Conservation (phyloP, 1,140 invertebrate genomes). For the Eulimnadia texana region DNA sequence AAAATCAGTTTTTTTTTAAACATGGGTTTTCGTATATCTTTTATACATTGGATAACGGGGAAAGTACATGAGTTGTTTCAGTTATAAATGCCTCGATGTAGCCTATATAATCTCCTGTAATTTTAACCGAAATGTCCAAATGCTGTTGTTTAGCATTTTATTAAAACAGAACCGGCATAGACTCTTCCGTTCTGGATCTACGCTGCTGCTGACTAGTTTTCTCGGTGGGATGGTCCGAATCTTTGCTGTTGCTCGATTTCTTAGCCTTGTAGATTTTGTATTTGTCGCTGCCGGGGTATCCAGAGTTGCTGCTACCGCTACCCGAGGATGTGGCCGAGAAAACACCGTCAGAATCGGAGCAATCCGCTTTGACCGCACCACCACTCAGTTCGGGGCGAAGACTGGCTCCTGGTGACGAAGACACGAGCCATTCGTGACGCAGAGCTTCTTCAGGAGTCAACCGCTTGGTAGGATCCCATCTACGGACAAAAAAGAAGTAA, state of each 20-base stretch:
- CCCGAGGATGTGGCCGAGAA: slow-evolving; percentile 22
- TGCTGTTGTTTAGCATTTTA: no score
- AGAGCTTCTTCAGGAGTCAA: slow-evolving; percentile 82
- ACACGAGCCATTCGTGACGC: slow-evolving; percentile 54
- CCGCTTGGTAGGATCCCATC: slow-evolving; percentile 84
- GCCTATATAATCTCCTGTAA: no score
- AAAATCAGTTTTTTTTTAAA: no score
- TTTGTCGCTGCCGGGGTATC: slow-evolving; percentile 22
- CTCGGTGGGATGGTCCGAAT: slow-evolving; percentile 19
- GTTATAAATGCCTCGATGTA: no score
- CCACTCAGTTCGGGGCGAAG: slow-evolving; percentile 1
- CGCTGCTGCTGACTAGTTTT: slow-evolving; percentile 17
- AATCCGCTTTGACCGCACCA: neutral
- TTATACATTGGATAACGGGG: no score
- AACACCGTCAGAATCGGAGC: neutral
- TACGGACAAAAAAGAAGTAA: slow-evolving; percentile 28
- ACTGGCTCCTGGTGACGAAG: slow-evolving; percentile 23
- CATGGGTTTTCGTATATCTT: no score
- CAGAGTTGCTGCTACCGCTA: slow-evolving; percentile 22
- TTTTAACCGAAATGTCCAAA: no score
- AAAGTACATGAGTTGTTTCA: no score
- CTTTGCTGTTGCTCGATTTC: slow-evolving; percentile 22
- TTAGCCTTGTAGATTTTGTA: slow-evolving; percentile 30
- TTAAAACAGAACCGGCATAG: slow-evolving; percentile 19
- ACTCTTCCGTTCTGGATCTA: slow-evolving; percentile 25